Evolutionary conservation across 2,888 invertebrate genomes (phyloP).

Genomic region (Oscheius sp.): DNA sequence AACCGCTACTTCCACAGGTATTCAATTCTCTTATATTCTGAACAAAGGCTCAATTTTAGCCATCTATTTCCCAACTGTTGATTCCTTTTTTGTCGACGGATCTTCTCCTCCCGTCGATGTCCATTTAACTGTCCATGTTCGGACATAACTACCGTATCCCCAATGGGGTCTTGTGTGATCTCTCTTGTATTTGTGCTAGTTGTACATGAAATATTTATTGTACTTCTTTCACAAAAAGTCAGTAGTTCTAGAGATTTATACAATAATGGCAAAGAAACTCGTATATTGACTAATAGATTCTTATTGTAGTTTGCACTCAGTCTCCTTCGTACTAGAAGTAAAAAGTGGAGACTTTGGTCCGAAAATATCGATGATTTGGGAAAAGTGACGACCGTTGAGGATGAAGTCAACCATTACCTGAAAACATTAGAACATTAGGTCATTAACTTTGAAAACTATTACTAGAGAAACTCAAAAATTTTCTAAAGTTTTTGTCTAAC

Average conservation of each 20-base stretch:
- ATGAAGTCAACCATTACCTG: conserved; percentile 62
- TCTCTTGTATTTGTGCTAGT: conserved; percentile 4
- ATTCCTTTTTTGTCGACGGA: not conserved
- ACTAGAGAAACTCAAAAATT: too few species aligned
- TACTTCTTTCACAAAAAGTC: too few species aligned
- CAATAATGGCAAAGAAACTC: not conserved
- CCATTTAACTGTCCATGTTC: conserved; percentile 14
- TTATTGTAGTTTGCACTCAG: conserved; percentile 25
- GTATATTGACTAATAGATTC: not conserved
- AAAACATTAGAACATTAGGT: conserved; percentile 13
- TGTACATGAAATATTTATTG: conserved; percentile 19
- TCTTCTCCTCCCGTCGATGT: not conserved
- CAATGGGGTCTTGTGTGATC: conserved; percentile 23
- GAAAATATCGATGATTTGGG: conserved; percentile 53
- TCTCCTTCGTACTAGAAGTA: conserved; percentile 14
- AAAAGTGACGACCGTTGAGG: conserved; percentile 51
- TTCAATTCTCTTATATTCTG: not conserved
- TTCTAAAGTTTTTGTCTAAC: too few species aligned
- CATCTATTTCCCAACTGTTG: not conserved
- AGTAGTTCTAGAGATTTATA: too few species aligned
- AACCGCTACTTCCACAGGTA: conserved; percentile 13
- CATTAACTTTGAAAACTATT: too few species aligned
- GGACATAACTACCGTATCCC: conserved; percentile 29
- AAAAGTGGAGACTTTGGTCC: too few species aligned
- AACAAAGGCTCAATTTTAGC: not conserved